Conservation (phyloP, 2,797 vertebrate species). For the Chloroceryle amazona region DNA sequence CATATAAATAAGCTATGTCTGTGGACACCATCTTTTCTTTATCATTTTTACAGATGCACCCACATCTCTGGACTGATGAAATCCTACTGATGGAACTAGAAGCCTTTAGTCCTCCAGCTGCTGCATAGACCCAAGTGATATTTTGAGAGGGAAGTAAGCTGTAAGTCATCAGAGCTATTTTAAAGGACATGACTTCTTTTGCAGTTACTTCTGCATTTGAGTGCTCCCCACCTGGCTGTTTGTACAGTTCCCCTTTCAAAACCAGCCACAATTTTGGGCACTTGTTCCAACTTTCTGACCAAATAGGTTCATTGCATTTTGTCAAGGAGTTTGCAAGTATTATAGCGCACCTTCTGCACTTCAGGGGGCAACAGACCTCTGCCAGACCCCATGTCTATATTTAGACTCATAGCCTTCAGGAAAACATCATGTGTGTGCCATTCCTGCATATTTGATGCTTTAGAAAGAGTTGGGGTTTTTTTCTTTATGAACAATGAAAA, state of each 20-base stretch:
- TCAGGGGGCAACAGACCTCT: not conserved
- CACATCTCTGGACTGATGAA: not conserved
- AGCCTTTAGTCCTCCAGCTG: not conserved
- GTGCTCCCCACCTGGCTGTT: not conserved
- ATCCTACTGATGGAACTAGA: not conserved
- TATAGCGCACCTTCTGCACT: not conserved
- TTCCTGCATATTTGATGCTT: not conserved
- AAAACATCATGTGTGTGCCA: not conserved
- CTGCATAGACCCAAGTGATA: not conserved
- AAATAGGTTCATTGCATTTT: not conserved
- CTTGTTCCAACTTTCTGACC: not conserved
- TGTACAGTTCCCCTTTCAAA: not conserved
- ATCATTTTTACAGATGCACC: not conserved
- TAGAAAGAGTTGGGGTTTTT: too few species aligned
- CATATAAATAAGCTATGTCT: not conserved
- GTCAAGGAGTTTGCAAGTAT: not conserved
- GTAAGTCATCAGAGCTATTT: not conserved
- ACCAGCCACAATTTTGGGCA: not conserved
- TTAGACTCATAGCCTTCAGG: not conserved
- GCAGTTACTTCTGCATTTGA: not conserved
- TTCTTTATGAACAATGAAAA: not conserved
- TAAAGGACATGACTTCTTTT: not conserved
- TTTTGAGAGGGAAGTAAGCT: not conserved
- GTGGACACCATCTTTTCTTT: not conserved
- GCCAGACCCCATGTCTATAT: not conserved